Percentiles rank a stretch among this genome's conserved stretches.
These are phyloP conservation scores for Leptopilina boulardi DNA, from an alignment of 1,140 invertebrate species.

Conservation along the genomic window DNA sequence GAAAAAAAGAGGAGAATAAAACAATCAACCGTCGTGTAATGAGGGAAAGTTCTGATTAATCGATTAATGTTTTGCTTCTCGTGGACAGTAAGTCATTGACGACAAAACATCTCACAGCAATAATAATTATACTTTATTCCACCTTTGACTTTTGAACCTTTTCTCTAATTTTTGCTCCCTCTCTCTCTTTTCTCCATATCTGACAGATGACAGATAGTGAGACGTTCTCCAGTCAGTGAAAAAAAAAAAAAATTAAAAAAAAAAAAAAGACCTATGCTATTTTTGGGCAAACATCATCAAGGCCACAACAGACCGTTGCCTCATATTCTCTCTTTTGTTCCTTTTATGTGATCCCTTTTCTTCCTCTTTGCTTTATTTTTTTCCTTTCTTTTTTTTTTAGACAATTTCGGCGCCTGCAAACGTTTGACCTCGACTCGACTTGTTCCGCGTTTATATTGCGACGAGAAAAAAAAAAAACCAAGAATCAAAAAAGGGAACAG, in stretches of 20 bases:
- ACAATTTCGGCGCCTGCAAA: slow-evolving; percentile 59
- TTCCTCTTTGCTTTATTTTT: not conserved
- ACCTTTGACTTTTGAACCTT: slow-evolving; percentile 30
- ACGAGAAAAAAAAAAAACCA: slow-evolving; percentile 22
- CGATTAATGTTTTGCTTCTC: slow-evolving; percentile 4
- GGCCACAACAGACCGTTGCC: slow-evolving; percentile 48
- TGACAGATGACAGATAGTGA: slow-evolving; percentile 23
- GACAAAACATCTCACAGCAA: not conserved
- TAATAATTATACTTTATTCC: slow-evolving; percentile 9
- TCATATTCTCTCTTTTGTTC: slow-evolving; percentile 41
- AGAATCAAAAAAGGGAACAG: slow-evolving; percentile 21
- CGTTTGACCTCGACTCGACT: slow-evolving; percentile 51
- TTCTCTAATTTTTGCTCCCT: not conserved
- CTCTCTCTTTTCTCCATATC: slow-evolving; percentile 12
- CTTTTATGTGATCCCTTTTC: slow-evolving; percentile 34
- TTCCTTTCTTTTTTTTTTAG: slow-evolving; percentile 49
- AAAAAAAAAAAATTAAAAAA: slow-evolving; percentile 33
- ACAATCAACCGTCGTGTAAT: slow-evolving; percentile 11
- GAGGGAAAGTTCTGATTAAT: slow-evolving; percentile 28
- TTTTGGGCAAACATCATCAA: slow-evolving; percentile 61
- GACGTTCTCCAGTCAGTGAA: slow-evolving; percentile 2
- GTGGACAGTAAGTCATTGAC: slow-evolving; percentile 27
- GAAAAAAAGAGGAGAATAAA: not conserved
- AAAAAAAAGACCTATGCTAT: slow-evolving; percentile 50
- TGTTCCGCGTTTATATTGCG: slow-evolving; percentile 54